phyloP scores from a whole-genome alignment of 1,140 invertebrate species.

The Elysia chlorotica region DNA sequence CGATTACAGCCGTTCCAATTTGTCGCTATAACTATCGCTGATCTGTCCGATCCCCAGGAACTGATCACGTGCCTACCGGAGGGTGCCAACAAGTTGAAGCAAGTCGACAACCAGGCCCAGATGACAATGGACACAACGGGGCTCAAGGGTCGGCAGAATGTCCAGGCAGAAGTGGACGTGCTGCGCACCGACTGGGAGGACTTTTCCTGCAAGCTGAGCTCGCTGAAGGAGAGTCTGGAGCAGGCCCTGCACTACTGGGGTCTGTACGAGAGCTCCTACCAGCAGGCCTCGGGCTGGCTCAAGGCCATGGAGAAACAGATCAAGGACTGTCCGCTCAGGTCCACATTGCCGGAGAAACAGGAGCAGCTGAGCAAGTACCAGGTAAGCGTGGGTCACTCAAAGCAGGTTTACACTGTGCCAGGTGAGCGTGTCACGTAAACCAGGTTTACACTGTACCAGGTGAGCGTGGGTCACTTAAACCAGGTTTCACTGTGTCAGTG shows the following conservation, averaged over 20 bases:
- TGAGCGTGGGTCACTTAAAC: no score
- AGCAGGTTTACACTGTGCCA: no score
- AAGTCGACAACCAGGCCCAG: slow-evolving; percentile 70
- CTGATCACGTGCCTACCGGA: slow-evolving; percentile 86
- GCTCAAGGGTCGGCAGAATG: slow-evolving; percentile 80
- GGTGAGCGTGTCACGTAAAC: no score
- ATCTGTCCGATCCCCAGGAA: slow-evolving; percentile 63
- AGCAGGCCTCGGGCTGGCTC: slow-evolving; percentile 81
- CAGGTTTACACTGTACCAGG: no score
- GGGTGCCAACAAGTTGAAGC: slow-evolving; percentile 82
- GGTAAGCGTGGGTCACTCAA: no score
- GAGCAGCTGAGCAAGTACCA: slow-evolving; percentile 89
- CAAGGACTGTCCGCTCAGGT: slow-evolving; percentile 84
- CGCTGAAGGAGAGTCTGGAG: slow-evolving; percentile 79
- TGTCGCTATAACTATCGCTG: neutral
- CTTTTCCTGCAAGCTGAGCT: slow-evolving; percentile 83
- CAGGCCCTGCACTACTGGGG: slow-evolving; percentile 87
- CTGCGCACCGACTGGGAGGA: slow-evolving; percentile 89
- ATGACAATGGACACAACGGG: slow-evolving; percentile 78
- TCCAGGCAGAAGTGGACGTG: slow-evolving; percentile 83
- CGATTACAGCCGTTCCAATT: neutral
- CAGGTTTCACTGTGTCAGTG: no score
- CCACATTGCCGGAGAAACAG: slow-evolving; percentile 86
- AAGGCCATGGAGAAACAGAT: slow-evolving; percentile 83
- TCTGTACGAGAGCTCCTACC: slow-evolving; percentile 86